Evolutionary conservation across 1,140 invertebrate genomes (phyloP).

Genomic region (Paraescarpia echinospica): DNA sequence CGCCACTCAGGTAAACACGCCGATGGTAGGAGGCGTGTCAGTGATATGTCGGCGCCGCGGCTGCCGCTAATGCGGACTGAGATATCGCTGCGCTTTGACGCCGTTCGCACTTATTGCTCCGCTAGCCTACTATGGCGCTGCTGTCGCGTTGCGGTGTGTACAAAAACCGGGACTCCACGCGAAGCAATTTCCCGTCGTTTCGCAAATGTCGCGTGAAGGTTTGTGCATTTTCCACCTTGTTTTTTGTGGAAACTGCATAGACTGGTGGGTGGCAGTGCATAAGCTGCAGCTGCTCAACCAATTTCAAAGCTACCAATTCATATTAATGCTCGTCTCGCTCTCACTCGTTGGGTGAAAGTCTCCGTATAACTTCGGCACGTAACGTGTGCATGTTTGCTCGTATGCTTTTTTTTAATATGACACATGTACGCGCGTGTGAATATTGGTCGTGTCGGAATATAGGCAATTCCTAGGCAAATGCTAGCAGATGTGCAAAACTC

Average conservation of each 20-base stretch:
- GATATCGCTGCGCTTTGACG: neutral
- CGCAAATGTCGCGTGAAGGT: neutral
- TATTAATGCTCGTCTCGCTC: no score
- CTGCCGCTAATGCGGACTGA: neutral
- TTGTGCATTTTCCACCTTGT: neutral
- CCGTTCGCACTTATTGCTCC: neutral
- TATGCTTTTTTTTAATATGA: no score
- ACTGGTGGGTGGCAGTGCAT: neutral
- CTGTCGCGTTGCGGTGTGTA: neutral
- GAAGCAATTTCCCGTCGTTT: constrained; percentile 3
- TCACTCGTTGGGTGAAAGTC: neutral
- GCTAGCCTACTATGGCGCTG: neutral
- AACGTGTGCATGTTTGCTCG: no score
- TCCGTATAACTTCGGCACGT: no score
- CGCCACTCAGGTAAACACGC: neutral
- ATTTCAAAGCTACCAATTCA: neutral
- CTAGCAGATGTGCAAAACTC: no score
- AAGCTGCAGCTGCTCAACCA: neutral
- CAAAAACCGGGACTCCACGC: neutral
- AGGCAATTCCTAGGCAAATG: no score
- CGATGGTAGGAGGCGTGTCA: neutral
- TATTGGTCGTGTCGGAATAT: no score
- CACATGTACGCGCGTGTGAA: no score
- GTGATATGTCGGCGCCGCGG: neutral
- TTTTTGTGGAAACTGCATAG: neutral